Percentiles rank a stretch among this genome's conserved stretches.
Conservation (phyloP, 2,797 vertebrate species). For the Muscicapa striata region DNA sequence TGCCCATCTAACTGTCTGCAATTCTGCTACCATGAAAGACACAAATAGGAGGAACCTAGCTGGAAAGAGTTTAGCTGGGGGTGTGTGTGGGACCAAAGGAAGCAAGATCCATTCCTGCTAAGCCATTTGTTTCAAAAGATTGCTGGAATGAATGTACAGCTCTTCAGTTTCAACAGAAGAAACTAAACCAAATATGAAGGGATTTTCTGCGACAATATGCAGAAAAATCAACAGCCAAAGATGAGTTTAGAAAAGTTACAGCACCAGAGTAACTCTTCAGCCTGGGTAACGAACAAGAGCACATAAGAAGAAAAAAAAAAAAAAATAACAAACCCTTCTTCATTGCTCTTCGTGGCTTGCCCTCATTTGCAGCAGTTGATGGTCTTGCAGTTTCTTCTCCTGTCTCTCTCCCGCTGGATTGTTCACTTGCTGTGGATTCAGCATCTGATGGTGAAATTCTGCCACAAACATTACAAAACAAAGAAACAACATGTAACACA, state of each 20-base stretch:
- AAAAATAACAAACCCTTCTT: constrained; percentile 81
- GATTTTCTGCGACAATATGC: background rate
- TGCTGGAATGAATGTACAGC: background rate
- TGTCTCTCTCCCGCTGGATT: constrained; percentile 89
- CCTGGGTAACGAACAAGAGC: background rate
- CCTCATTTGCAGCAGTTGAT: constrained; percentile 78
- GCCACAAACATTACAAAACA: constrained; percentile 8
- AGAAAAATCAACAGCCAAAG: background rate
- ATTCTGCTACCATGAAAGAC: background rate
- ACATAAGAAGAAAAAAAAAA: background rate
- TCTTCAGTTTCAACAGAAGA: background rate
- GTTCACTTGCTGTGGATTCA: constrained; percentile 91
- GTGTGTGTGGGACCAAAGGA: background rate
- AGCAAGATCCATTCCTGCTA: background rate
- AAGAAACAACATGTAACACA: background rate
- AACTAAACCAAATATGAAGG: background rate
- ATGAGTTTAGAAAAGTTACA: background rate
- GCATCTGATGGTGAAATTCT: constrained; percentile 93
- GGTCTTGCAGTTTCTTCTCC: constrained; percentile 86
- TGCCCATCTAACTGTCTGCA: background rate
- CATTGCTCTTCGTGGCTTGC: constrained; percentile 80
- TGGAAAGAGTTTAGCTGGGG: background rate
- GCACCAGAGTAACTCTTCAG: background rate
- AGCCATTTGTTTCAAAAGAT: background rate
- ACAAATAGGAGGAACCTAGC: background rate